Evolutionary conservation across 2,797 vertebrate genomes (phyloP), one percentile per base, ranked within the genome.

Genomic region (Mallotus villosus): DNA sequence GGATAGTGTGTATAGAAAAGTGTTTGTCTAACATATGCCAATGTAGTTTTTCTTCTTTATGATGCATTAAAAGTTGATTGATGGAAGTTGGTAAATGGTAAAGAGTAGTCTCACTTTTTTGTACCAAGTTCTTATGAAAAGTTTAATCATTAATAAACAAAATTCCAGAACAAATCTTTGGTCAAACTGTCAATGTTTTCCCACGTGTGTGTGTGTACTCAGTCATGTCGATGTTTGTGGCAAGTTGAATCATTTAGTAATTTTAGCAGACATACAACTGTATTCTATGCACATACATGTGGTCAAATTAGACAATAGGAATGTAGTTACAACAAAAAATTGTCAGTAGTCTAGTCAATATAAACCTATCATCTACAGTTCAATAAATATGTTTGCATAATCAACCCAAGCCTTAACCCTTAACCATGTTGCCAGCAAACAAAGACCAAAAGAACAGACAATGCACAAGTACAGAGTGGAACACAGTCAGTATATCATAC

Each of bases 1-100:
- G 95, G 95, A 92, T 96, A 95, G 95, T 92, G 92, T 96, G 94
- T 93, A 91, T 96, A 97, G 94, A 86, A 90, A 89, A 93, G 94
- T 96, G 95, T 97, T 95, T 95, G 97, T 98, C 95, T 94, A 96
- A 90, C 94, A 93, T 96, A 94, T 94, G 92, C 95, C 94, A 90
- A 92, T 93, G 96, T 99, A 98, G 96, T 96, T 96, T 95, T 93
- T 93, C 92, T 93, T 92, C 94, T 94, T 94, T 94, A 90, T 84
- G 89, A 96, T 90, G 92, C 94, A 97, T 97, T 96, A 94, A 96
- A 95, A 82, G 84, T 90, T 72, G 84, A 93, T 85, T 82, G 92
- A 93, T 89, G 89, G 88, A 90, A 84, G 85, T 88, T 82, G 85
- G 84, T 88, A 74, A 86, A 80, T 73, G 89, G 88, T 89, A 72